Base-by-base conservation (phyloP, 2,113 vertebrate species). In the Trematomus loennbergii region DNA sequence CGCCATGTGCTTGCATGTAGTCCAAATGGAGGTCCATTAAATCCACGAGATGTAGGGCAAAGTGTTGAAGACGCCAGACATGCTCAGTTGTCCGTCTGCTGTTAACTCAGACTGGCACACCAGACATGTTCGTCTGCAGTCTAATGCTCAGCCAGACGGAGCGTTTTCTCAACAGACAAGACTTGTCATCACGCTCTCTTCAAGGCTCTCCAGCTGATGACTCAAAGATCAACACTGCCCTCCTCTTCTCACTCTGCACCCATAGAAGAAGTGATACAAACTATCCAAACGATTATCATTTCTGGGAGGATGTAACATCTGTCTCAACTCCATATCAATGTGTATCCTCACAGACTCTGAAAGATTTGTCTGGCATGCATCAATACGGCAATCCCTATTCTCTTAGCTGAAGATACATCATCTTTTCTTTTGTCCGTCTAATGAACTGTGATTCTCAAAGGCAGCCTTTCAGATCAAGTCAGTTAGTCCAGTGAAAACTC, bases 41-140 rank as follows among this genome's bases (percentile, higher is more conserved):
- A 64, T 81, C 18, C 53, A 68, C 43, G 76, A 68, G 75, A 86
- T 91, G 72, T 88, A 86, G 83, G 83, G 88, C 81, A 89, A 66
- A 63, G 66, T 16, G 9, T 64, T 48, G 70, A 83, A 75, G 78
- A 78, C 64, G 70, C 58, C 62, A 84, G 72, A 83, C 78, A 69
- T 70, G 66, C 67, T 81, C 60, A 17, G 52, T 45, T 83, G 79
- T 49, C 68, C 49, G 64, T 73, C 20, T 69, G 77, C 71, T 85
- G 48, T 52, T 85, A 83, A 82, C 73, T 65, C 72, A 82, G 70
- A 72, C 84, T 78, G 79, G 61, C 79, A 75, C 80, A 69, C 71
- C 66, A 81, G 77, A 85, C 87, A 75, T 67, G 46, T 74, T 49
- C 6, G 45, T 79, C 76, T 79, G 54, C 50, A 76, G 61, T 73